Evolutionary conservation across 2,113 vertebrate genomes (phyloP).

Genomic region (Gallinago undulata): DNA sequence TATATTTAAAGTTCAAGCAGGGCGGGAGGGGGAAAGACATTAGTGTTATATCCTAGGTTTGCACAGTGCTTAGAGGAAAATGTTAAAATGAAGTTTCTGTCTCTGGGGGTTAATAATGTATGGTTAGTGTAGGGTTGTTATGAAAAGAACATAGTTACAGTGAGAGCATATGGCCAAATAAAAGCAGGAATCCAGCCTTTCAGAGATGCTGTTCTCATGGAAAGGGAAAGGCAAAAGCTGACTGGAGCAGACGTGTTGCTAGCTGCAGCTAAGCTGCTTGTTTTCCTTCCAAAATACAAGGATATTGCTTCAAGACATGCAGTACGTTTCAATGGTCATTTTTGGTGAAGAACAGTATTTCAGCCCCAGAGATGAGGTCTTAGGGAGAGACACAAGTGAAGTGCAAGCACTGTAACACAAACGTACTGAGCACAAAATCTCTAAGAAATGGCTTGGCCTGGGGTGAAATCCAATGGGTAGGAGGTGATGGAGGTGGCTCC

Average conservation of each 20-base stretch:
- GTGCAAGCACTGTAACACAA: background rate
- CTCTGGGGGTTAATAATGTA: constrained; percentile 33
- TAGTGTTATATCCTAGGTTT: background rate
- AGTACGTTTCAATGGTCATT: background rate
- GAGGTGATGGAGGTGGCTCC: background rate
- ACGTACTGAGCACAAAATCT: background rate
- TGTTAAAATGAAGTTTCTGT: constrained; percentile 30
- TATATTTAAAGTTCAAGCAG: background rate
- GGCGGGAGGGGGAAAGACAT: background rate
- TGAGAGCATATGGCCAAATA: constrained; percentile 6
- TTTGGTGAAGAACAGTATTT: background rate
- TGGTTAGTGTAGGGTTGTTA: background rate
- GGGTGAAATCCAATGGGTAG: background rate
- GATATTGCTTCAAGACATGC: background rate
- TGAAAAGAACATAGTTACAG: constrained; percentile 49
- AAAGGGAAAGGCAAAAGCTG: background rate
- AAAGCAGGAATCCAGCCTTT: constrained; percentile 25
- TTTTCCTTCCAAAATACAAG: background rate
- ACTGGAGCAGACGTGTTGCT: background rate
- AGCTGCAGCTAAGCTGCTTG: background rate
- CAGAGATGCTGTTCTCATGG: background rate
- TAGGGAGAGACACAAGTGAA: background rate
- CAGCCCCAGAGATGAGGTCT: background rate
- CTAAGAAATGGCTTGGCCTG: accelerated
- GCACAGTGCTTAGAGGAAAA: constrained; percentile 1